Percentiles rank a stretch among this genome's conserved stretches.
Evolutionary conservation across 1,140 invertebrate genomes (phyloP).

Genomic region (Drosophila melanogaster): DNA sequence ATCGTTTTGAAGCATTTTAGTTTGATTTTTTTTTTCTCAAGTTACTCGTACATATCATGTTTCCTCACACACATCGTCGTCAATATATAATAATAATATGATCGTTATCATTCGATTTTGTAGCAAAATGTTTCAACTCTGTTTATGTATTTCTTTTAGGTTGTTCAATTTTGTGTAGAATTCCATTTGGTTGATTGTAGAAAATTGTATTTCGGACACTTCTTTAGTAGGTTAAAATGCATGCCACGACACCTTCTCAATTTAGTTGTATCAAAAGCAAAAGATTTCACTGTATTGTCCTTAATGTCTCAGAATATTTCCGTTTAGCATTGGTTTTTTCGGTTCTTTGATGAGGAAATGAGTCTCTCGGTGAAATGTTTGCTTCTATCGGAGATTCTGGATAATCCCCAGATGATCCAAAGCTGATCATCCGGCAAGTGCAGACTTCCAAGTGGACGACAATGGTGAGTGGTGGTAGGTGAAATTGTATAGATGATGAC

Average conservation of each 20-base stretch:
- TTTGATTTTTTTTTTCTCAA: constrained; percentile 54
- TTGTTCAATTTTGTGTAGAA: constrained; percentile 52
- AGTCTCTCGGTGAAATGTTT: constrained; percentile 34
- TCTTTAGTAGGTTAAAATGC: constrained; percentile 54
- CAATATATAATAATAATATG: constrained; percentile 37
- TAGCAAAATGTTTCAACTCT: constrained; percentile 70
- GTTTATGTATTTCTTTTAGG: constrained; percentile 29
- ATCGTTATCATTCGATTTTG: constrained; percentile 70
- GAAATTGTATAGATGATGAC: constrained; percentile 37
- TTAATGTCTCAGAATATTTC: constrained; percentile 79
- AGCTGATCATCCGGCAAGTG: constrained; percentile 9
- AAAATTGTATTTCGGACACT: constrained; percentile 74
- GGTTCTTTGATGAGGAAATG: constrained; percentile 42
- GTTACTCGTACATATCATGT: constrained; percentile 25
- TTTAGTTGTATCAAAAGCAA: constrained; percentile 73
- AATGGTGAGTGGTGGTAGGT: constrained; percentile 55
- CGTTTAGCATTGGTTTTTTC: constrained; percentile 53
- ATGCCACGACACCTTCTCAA: constrained; percentile 34
- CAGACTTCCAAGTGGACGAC: constrained; percentile 52
- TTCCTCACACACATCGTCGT: constrained; percentile 21
- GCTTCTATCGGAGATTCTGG: constrained; percentile 14
- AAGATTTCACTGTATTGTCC: constrained; percentile 78
- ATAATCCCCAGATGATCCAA: constrained; percentile 2
- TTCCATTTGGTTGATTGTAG: constrained; percentile 70
- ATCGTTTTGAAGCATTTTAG: constrained; percentile 75